Evolutionary conservation across 2,797 vertebrate genomes (phyloP).

Genomic region (Thamnophis elegans): DNA sequence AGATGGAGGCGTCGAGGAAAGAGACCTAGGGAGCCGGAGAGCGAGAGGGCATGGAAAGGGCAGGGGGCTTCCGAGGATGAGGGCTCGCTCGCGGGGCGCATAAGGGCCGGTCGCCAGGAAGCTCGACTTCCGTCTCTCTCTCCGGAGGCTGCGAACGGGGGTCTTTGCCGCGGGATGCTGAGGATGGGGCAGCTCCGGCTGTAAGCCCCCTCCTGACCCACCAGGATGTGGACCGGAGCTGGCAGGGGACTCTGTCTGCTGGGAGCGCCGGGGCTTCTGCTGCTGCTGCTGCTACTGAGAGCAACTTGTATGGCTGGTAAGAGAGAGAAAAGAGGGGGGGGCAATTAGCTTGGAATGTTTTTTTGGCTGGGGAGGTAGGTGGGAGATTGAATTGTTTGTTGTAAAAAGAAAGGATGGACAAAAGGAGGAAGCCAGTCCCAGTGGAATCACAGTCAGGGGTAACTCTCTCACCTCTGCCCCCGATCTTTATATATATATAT

Average conservation of each 20-base stretch:
- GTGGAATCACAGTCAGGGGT: not conserved
- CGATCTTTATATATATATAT: too few relatives aligned
- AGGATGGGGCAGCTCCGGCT: conserved; percentile 1
- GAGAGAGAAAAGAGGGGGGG: not conserved
- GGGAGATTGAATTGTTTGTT: not conserved
- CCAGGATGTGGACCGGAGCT: conserved; percentile 5
- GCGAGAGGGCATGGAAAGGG: not conserved
- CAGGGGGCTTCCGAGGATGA: not conserved
- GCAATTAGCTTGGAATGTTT: not conserved
- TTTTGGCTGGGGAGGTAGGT: not conserved
- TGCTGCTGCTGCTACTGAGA: not conserved
- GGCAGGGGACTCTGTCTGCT: conserved; percentile 9
- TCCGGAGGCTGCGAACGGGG: not conserved
- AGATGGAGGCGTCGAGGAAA: conserved; percentile 18
- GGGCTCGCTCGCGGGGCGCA: not conserved
- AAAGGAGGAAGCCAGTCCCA: not conserved
- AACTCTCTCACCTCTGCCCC: not conserved
- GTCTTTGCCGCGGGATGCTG: conserved; percentile 6
- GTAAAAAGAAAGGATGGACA: not conserved
- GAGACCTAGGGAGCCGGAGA: not conserved
- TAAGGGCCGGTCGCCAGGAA: not conserved
- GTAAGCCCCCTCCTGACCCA: not conserved
- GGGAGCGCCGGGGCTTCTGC: not conserved
- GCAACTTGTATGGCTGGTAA: conserved; percentile 39
- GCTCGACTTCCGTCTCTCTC: not conserved